These are phyloP conservation scores for Trachelus tabidus DNA, from an alignment of 2,888 invertebrate species.

Conservation along the genomic window DNA sequence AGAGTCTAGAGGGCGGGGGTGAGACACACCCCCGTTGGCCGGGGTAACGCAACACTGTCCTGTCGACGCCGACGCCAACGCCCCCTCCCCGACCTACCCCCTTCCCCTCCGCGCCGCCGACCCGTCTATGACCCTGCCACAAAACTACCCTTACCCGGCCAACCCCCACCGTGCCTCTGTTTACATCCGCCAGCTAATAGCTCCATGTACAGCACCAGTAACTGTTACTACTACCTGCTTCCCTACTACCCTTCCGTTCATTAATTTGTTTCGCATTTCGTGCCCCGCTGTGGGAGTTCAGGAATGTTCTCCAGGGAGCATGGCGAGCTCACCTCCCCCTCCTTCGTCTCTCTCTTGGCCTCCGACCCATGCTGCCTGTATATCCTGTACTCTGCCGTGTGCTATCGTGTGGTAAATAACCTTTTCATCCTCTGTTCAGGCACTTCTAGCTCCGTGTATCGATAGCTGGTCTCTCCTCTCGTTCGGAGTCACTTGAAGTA, in stretches of 20 bases:
- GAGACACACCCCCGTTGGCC: conserved; percentile 45
- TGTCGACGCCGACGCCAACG: conserved; percentile 32
- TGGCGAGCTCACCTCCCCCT: background rate
- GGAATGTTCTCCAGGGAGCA: background rate
- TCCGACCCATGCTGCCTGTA: background rate
- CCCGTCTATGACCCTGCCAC: background rate
- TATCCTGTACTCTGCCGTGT: background rate
- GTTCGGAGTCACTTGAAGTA: background rate
- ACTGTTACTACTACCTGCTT: background rate
- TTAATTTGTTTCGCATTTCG: conserved; percentile 38
- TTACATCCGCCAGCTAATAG: conserved; percentile 54
- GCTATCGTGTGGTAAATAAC: background rate
- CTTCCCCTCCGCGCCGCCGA: background rate
- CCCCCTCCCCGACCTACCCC: conserved; percentile 16
- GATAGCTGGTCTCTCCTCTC: background rate
- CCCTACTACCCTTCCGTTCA: conserved; percentile 35
- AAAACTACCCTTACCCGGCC: background rate
- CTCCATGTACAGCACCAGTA: conserved; percentile 33
- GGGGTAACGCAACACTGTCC: conserved; percentile 45
- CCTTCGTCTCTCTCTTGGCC: background rate
- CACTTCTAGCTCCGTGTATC: background rate
- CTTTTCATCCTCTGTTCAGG: background rate
- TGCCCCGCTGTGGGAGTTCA: background rate
- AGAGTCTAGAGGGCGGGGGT: conserved; percentile 1
- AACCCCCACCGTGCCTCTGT: conserved; percentile 30